Conservation (phyloP, 2,888 invertebrate species). For the Cosmia pyralina region DNA sequence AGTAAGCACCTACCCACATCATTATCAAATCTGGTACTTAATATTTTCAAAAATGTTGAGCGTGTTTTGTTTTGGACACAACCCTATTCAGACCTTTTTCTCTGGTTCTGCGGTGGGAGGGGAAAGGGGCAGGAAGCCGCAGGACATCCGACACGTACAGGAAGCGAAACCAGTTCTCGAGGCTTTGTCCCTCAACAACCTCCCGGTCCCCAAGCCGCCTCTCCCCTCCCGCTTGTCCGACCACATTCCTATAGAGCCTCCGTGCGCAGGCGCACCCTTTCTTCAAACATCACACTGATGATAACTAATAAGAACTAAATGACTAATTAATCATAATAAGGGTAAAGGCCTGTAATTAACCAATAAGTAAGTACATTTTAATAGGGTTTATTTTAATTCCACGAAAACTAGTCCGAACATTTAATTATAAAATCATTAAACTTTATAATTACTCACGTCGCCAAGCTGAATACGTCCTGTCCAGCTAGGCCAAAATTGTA, state of each 20-base stretch:
- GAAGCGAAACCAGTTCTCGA: conserved; percentile 89
- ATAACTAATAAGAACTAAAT: conserved; percentile 63
- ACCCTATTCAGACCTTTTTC: conserved; percentile 77
- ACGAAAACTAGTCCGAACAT: conserved; percentile 17
- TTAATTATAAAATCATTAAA: conserved; percentile 32
- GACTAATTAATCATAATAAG: conserved; percentile 31
- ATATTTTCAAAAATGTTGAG: conserved; percentile 16
- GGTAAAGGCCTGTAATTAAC: not conserved
- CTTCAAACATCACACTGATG: conserved; percentile 70
- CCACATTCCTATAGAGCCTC: conserved; percentile 87
- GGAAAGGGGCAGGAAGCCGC: conserved; percentile 89
- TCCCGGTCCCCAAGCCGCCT: conserved; percentile 74
- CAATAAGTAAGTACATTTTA: conserved; percentile 19
- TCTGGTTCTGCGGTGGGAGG: conserved; percentile 75
- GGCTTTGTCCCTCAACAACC: conserved; percentile 87
- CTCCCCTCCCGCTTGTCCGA: conserved; percentile 76
- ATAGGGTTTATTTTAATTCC: conserved; percentile 26
- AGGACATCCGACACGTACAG: conserved; percentile 91
- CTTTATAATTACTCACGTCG: conserved; percentile 23
- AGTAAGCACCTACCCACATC: no score
- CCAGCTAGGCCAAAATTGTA: conserved; percentile 27
- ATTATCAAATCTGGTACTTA: not conserved
- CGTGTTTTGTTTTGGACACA: conserved; percentile 63
- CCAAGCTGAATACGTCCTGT: conserved; percentile 24
- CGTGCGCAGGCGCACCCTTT: conserved; percentile 82